phyloP scores from a whole-genome alignment of 2,797 vertebrate genomes.

The Dryobates pubescens region DNA sequence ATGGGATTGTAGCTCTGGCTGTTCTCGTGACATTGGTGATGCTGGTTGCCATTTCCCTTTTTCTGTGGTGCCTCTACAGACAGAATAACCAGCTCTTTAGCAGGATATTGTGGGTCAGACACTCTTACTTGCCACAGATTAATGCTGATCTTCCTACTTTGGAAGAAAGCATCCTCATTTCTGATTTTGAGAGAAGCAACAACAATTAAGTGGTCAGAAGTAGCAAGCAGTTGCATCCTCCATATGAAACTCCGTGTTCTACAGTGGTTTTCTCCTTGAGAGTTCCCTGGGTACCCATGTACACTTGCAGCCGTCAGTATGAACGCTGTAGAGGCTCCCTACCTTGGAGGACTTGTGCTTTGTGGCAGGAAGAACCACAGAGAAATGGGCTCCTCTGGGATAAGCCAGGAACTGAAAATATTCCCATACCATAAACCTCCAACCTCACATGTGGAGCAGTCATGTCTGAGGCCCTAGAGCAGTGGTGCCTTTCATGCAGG shows the following conservation, averaged over 20 bases:
- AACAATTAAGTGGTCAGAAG: constrained; percentile 70
- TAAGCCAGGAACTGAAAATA: background rate
- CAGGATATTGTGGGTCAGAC: constrained; percentile 78
- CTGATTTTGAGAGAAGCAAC: constrained; percentile 83
- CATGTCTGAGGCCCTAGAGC: background rate
- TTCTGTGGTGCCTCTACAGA: constrained; percentile 83
- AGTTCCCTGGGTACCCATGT: rapidly evolving
- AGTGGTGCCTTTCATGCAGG: background rate
- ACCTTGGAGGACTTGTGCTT: background rate
- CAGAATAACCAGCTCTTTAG: constrained; percentile 77
- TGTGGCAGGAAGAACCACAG: background rate
- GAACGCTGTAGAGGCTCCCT: background rate
- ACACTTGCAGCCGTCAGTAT: background rate
- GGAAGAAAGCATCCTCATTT: constrained; percentile 90
- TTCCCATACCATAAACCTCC: background rate
- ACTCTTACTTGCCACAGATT: constrained; percentile 82
- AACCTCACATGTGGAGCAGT: background rate
- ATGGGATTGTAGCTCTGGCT: constrained; percentile 75
- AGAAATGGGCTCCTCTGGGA: background rate
- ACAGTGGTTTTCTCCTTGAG: background rate
- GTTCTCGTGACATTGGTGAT: constrained; percentile 80
- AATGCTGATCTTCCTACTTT: constrained; percentile 78
- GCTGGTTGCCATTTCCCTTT: constrained; percentile 76
- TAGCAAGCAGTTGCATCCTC: background rate
- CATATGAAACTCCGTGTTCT: background rate